phyloP scores from a whole-genome alignment of 2,113 vertebrate genomes.

The Vombatus ursinus region DNA sequence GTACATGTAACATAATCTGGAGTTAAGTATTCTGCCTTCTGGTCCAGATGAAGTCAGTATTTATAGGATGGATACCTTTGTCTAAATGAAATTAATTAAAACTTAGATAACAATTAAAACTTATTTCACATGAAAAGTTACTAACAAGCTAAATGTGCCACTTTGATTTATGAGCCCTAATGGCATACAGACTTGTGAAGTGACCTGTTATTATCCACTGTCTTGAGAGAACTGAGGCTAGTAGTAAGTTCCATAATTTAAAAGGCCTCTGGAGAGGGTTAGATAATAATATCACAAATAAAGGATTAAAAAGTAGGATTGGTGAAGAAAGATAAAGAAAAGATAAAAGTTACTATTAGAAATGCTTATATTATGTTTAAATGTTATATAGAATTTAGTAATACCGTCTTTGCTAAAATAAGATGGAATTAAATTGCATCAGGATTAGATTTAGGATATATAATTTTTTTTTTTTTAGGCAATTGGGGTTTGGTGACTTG shows the following conservation, averaged over 20 bases:
- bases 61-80: not conserved
- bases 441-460: not conserved
- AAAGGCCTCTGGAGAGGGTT: not conserved
- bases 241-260: not conserved
- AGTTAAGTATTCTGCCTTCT: not conserved
- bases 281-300: not conserved
- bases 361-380: not conserved
- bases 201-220: not conserved
- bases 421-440: not conserved
- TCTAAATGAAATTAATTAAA: not conserved
- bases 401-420: not conserved
- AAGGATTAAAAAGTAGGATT: not conserved
- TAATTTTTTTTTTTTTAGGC: no score
- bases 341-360: not conserved
- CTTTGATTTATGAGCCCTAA: not conserved
- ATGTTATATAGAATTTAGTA: not conserved
- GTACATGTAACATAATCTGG: not conserved
- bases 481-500: no score
- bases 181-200: not conserved
- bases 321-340: not conserved
- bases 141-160: not conserved
- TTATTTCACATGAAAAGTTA: not conserved
- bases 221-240: not conserved
- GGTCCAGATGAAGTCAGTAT: not conserved
- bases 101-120: not conserved